Conservation (phyloP, 1,140 invertebrate species). For the Drosophila chauvacae region DNA sequence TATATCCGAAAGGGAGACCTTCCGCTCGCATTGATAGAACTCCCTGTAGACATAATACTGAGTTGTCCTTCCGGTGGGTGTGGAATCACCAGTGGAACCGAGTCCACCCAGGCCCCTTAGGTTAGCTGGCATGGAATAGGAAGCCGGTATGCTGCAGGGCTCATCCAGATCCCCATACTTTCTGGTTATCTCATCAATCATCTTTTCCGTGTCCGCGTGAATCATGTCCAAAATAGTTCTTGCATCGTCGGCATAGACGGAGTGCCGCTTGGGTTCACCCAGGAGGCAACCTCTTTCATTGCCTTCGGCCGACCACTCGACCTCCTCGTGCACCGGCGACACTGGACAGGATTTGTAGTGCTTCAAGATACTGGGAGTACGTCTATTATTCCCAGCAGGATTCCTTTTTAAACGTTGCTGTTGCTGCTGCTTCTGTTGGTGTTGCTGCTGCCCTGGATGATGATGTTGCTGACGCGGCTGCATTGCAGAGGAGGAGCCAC, state of each 20-base stretch:
- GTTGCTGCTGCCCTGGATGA: not conserved
- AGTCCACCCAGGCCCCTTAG: slow-evolving; percentile 58
- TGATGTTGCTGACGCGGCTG: slow-evolving; percentile 28
- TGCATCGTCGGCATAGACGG: slow-evolving; percentile 85
- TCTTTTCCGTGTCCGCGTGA: slow-evolving; percentile 87
- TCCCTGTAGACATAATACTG: slow-evolving; percentile 91
- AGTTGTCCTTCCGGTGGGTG: slow-evolving; percentile 85
- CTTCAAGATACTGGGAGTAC: slow-evolving; percentile 87
- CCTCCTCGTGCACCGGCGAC: slow-evolving; percentile 88
- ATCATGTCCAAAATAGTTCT: slow-evolving; percentile 87
- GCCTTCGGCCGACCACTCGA: slow-evolving; percentile 86
- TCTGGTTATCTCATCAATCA: slow-evolving; percentile 87
- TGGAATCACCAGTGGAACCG: slow-evolving; percentile 64
- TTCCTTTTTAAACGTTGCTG: slow-evolving; percentile 62
- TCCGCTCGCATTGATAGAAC: slow-evolving; percentile 78
- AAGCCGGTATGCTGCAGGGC: slow-evolving; percentile 53
- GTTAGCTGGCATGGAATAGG: slow-evolving; percentile 72
- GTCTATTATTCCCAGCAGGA: slow-evolving; percentile 77
- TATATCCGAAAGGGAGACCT: slow-evolving; percentile 83
- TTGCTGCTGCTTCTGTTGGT: slow-evolving; percentile 15
- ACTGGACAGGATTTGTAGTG: slow-evolving; percentile 89
- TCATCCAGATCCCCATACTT: slow-evolving; percentile 87
- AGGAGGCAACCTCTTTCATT: slow-evolving; percentile 52
- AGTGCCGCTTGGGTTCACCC: slow-evolving; percentile 76
- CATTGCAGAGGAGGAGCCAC: slow-evolving; percentile 7